Base-by-base conservation (phyloP, 2,888 invertebrate species). In the Apocheima hispidaria region DNA sequence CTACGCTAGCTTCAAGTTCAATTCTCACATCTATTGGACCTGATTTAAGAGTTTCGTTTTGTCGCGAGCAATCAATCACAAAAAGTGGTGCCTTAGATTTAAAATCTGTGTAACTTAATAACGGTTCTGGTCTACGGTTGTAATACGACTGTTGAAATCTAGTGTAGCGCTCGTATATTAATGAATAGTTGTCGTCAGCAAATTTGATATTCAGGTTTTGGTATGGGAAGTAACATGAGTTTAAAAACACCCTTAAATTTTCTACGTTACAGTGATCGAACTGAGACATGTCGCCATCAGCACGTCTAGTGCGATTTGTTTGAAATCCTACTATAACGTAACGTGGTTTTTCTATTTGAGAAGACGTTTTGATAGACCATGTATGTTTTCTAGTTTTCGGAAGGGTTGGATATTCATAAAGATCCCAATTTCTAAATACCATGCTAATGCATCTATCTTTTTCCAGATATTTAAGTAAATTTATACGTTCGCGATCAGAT, bases 251-350 rank as follows among this genome's bases (percentile, higher is more conserved):
- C 60, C 75, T 82, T 10, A 85, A 64, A 66, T 86, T 78, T 16
- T 64, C 68, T 65, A 36, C 2, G 7, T 36, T 3, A 36, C 36
- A 36, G 16, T 36, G 16, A 16, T 73, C 69, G 44, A 73, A 73
- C 1, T 51, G 9, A 6, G 68, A 69, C 28, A 33, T 56, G 64
- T 82, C 68, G 43, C 49, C 66, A 6, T 16, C 23, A 40, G 60
- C 49, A 23, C 70, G 60, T 67, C 76, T 77, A 71, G 81, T 83
- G 64, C 75, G 66, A 54, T 76, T 67, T 14, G 80, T 84, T 75
- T 87, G 85, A 44, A 85, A 77, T 10, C 73, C 83, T 20, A 85
- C 35, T 41, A 87, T 78, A 14, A 86, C 62, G 65, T 68, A 87
- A 50, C 83, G 61, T 1, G 84, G 84, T 69, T 81, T 83, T 70